Evolutionary conservation across 2,113 vertebrate species (phyloP).

Genomic region (Larimichthys crocea): DNA sequence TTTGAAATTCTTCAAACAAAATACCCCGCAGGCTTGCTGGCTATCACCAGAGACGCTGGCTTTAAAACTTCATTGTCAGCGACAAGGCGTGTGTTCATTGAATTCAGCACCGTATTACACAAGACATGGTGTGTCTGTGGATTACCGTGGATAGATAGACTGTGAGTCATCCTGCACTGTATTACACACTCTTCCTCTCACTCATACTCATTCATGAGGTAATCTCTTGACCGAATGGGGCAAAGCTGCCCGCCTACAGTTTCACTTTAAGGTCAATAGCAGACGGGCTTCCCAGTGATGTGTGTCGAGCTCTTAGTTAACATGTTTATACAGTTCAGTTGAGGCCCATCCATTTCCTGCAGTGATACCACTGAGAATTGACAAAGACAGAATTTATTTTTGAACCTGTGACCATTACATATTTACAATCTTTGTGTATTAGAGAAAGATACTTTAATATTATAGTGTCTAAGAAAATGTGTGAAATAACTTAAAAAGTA

Average conservation of each 20-base stretch:
- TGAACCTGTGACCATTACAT: not conserved
- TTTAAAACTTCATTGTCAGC: conserved; percentile 31
- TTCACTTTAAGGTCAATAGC: conserved; percentile 46
- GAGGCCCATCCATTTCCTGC: conserved; percentile 4
- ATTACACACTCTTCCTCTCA: conserved; percentile 64
- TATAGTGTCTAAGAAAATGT: not conserved
- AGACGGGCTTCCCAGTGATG: conserved; percentile 22
- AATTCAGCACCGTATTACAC: conserved; percentile 36
- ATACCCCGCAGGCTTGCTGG: not conserved
- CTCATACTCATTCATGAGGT: conserved; percentile 74
- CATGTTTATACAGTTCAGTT: not conserved
- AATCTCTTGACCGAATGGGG: conserved; percentile 69
- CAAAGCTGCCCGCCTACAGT: conserved; percentile 34
- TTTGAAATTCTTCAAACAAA: not conserved
- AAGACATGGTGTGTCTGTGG: conserved; percentile 33
- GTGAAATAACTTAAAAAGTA: not conserved
- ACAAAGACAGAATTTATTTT: not conserved
- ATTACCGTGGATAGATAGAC: conserved; percentile 65
- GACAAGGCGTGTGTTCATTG: conserved; percentile 55
- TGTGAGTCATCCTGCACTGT: conserved; percentile 70
- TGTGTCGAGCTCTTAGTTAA: conserved; percentile 22
- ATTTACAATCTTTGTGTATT: not conserved
- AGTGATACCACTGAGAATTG: not conserved
- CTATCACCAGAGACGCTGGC: conserved; percentile 1
- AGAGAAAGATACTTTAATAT: not conserved